Percentiles rank a stretch among this genome's conserved stretches.
Conservation (phyloP, 2,113 vertebrate genomes). For the Callorhinus ursinus region DNA sequence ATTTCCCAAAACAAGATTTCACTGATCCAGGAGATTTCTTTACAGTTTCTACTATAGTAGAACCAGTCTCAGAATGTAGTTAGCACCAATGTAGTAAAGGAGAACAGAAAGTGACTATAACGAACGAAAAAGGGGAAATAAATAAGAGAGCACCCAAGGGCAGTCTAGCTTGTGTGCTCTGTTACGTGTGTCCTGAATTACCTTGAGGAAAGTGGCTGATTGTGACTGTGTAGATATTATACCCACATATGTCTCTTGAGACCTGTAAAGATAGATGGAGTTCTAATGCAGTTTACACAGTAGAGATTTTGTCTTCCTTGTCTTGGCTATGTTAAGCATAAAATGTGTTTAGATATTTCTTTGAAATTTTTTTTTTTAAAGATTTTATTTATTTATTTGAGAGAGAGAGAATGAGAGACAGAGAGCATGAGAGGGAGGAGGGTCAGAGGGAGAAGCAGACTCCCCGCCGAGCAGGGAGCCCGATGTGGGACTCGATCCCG, state of each 20-base stretch:
- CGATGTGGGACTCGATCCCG: too few species aligned
- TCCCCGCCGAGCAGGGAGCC: too few species aligned
- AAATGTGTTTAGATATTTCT: conserved; percentile 31
- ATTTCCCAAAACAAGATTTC: neutral
- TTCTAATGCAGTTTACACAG: neutral
- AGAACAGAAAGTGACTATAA: neutral
- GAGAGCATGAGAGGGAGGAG: too few species aligned
- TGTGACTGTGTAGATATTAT: neutral
- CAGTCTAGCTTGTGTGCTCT: neutral
- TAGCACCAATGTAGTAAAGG: neutral
- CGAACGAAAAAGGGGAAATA: neutral
- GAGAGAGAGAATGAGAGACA: too few species aligned
- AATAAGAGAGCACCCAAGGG: neutral
- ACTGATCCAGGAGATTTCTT: neutral
- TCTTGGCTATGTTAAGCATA: conserved; percentile 42
- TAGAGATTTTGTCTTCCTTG: neutral
- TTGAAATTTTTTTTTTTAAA: too few species aligned
- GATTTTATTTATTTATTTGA: too few species aligned
- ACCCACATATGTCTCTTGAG: neutral
- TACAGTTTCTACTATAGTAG: neutral
- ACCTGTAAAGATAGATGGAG: neutral
- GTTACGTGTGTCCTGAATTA: neutral
- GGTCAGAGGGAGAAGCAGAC: too few species aligned
- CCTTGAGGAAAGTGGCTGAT: neutral
- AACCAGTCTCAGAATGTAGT: neutral